These are phyloP conservation scores for Silvanus unidentatus DNA, from an alignment of 2,888 invertebrate genomes.

Conservation along the genomic window DNA sequence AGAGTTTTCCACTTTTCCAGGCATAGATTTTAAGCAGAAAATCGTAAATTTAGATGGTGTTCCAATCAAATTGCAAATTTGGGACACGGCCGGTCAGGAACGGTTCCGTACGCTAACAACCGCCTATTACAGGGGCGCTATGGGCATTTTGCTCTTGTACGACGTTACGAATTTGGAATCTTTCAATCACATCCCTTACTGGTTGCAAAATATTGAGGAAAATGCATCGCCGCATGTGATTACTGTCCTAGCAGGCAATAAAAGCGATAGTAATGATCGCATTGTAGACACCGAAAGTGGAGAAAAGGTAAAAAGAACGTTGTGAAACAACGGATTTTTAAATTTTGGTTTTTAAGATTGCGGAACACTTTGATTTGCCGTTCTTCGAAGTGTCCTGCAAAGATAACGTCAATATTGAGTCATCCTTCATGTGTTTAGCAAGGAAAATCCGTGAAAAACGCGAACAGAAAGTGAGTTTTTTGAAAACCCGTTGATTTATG, in stretches of 20 bases:
- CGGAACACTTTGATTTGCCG: slow-evolving; percentile 81
- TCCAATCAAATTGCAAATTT: slow-evolving; percentile 78
- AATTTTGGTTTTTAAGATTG: slow-evolving; percentile 63
- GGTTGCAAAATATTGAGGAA: slow-evolving; percentile 88
- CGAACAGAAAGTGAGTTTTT: slow-evolving; percentile 59
- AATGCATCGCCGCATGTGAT: slow-evolving; percentile 83
- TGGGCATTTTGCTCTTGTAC: slow-evolving; percentile 88
- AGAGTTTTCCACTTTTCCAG: no score
- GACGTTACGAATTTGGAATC: slow-evolving; percentile 85
- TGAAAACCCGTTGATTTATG: slow-evolving; percentile 1
- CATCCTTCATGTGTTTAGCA: slow-evolving; percentile 73
- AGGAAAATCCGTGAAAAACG: slow-evolving; percentile 77
- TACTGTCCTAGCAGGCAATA: slow-evolving; percentile 79
- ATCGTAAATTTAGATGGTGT: slow-evolving; percentile 81
- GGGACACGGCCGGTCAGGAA: slow-evolving; percentile 82
- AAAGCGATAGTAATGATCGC: slow-evolving; percentile 72
- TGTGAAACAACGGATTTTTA: neutral
- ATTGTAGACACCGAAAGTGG: slow-evolving; percentile 75
- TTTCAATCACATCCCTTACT: slow-evolving; percentile 85
- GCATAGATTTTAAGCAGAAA: slow-evolving; percentile 86
- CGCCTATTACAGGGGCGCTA: slow-evolving; percentile 83
- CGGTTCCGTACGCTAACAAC: slow-evolving; percentile 75
- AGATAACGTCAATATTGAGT: slow-evolving; percentile 78
- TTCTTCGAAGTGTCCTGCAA: slow-evolving; percentile 87
- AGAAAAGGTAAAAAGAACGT: slow-evolving; percentile 59